These are phyloP conservation scores for Morone saxatilis DNA, from an alignment of 2,113 vertebrate species.

Conservation along the genomic window DNA sequence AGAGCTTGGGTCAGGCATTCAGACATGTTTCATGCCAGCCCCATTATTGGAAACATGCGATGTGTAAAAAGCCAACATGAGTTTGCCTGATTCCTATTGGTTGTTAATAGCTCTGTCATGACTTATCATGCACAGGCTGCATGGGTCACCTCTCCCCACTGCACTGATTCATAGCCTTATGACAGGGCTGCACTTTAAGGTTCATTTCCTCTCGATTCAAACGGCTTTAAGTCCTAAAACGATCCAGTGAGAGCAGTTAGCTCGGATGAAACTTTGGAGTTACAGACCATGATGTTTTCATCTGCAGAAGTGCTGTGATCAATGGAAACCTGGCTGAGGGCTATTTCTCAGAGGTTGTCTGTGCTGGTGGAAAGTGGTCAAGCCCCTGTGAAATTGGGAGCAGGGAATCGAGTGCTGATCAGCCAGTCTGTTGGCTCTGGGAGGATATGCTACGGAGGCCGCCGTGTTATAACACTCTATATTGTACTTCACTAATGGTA, in stretches of 20 bases:
- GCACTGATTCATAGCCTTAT: conserved; percentile 26
- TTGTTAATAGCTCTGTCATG: conserved; percentile 32
- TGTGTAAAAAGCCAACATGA: conserved; percentile 26
- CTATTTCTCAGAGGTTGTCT: conserved; percentile 30
- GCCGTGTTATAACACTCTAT: not conserved
- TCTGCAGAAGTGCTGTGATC: conserved; percentile 43
- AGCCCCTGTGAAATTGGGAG: conserved; percentile 71
- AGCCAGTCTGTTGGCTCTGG: not conserved
- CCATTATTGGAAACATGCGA: conserved; percentile 31
- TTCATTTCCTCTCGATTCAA: conserved; percentile 37
- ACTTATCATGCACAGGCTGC: conserved; percentile 23
- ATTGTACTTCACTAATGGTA: not conserved
- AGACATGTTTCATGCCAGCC: conserved; percentile 30
- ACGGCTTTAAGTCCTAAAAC: conserved; percentile 1
- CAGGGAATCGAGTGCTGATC: conserved; percentile 44
- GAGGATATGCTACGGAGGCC: not conserved
- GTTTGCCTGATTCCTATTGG: conserved; percentile 18
- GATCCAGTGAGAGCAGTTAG: not conserved
- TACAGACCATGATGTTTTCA: conserved; percentile 43
- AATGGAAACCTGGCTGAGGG: conserved; percentile 21
- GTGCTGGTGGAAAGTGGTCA: conserved; percentile 30
- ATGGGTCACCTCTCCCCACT: conserved; percentile 19
- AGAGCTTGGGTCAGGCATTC: conserved; percentile 17
- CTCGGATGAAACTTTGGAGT: conserved; percentile 20
- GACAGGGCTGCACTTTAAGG: conserved; percentile 18